Base-by-base conservation (phyloP, 2,113 vertebrate genomes). In the Cyprinus carpio region DNA sequence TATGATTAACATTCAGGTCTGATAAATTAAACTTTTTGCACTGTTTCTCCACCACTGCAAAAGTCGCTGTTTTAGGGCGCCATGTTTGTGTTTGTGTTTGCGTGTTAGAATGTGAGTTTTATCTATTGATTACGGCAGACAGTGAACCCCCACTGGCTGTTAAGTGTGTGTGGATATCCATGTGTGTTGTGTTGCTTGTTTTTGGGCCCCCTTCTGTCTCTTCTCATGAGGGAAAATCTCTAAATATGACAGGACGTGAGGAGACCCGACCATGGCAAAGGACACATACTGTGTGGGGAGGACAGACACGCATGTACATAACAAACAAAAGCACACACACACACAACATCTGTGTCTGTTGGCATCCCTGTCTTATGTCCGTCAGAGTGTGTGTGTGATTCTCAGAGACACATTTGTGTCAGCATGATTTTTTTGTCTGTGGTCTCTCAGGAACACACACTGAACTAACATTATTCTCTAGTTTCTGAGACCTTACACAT, bases 81-180 rank as follows among this genome's bases (percentile, higher is more conserved):
- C 12, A 49, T 78, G 49, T 51, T 54, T 78, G 25, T 71, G n/a
- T 60, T 23, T 60, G 64, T 51, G 40, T 82, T 56, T 86, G 37
- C 37, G 77, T 54, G 79, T 51, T 49, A 27, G 56, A n/a, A 67
- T 60, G 18, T 65, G 60, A 31, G 58, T 37, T 51, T 29, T 40
- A 87, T 93, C 83, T 92, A 92, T 91, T 93, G 93, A 93, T 93
- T 92, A 90, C 62, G 84, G 72, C 20, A 88, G 89, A 91, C 87
- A 91, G 83, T 89, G 56, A 86, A 86, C 85, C 89, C 90, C 88
- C 89, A 88, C 64, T 86, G 88, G 89, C 85, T 88, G 85, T 60
- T 84, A 77, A 86, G 78, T 84, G 80, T 37, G 56, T 86, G 74
- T 82, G 79, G 60, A 71, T 83, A 51, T 81, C 77, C 75, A n/a